Evolutionary conservation across 2,113 vertebrate species (phyloP), one percentile per base, ranked within the genome.

Genomic region (Syngnathus scovelli): DNA sequence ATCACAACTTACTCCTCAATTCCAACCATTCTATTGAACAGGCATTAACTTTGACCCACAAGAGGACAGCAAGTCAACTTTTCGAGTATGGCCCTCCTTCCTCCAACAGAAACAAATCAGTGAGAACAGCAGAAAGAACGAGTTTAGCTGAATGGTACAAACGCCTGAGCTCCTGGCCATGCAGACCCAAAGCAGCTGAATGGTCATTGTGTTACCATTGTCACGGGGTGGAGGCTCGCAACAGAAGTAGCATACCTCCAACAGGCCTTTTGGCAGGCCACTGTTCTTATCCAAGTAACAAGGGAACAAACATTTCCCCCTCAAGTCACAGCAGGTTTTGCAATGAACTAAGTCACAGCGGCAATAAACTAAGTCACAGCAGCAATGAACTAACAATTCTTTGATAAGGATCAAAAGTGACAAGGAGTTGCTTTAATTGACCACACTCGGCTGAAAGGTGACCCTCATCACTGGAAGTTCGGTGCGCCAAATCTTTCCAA

Each of bases 121-220:
- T 86, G 77, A 76, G 74, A 71, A 43, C 1, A 59, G 72, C 61
- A 72, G 86, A 90, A 90, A 89, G 86, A 65, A 64, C 48, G 67
- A 80, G 77, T 84, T 85, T 67, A 84, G 78, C 82, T 85, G 82
- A 90, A 89, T 76, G 77, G 83, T 77, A 83, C 86, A 83, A 87
- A 90, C 88, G 82, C 81, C 83, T 83, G 73, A 84, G 80, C 85
- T 87, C 85, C 86, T 87, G 83, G 77, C 81, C 88, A 78, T 70
- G 36, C 74, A 19, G 7, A 80, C 83, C 75, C 76, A 68, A 80
- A 79, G 78, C 80, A 72, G 77, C 85, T 91, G 84, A 91, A 91
- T 90, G 83, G 69, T 86, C 85, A 90, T 91, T 92, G 90, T 91
- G 88, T 89, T 80, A 66, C 77, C 64, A 55, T 64, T 74, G 85